Conservation (phyloP, 2,797 vertebrate species). For the Meda fulgida region DNA sequence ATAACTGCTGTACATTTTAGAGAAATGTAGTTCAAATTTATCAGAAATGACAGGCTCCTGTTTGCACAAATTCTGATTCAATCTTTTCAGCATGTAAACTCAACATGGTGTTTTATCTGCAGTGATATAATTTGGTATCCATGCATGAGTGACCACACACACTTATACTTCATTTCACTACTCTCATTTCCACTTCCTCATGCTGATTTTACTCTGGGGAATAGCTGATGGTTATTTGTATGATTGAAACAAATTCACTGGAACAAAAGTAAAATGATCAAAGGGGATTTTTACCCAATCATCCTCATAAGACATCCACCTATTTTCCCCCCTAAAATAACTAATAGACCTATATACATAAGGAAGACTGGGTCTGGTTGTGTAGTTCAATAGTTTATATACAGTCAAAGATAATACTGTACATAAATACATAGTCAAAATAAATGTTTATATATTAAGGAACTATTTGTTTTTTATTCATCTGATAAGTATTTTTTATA, state of each 20-base stretch:
- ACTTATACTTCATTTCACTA: constrained; percentile 27
- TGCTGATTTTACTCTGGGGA: constrained; percentile 32
- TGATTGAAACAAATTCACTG: constrained; percentile 35
- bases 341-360: background rate
- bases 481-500: background rate
- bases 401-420: background rate
- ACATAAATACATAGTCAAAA: no score
- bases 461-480: background rate
- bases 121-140: background rate
- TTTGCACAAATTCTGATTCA: background rate
- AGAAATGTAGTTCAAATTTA: background rate
- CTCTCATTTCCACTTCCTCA: constrained; percentile 48
- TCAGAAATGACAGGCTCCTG: background rate
- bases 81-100: background rate
- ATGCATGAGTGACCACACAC: constrained; percentile 8
- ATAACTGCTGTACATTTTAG: background rate
- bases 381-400: background rate
- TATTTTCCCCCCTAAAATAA: background rate
- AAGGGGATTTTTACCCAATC: constrained; percentile 46
- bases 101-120: background rate
- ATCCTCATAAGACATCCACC: background rate
- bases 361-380: no score
- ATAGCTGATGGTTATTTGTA: constrained; percentile 13
- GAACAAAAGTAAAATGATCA: constrained; percentile 44
- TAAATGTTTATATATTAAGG: background rate